Conservation (phyloP, 2,113 vertebrate species). For the Rhinoderma darwinii region DNA sequence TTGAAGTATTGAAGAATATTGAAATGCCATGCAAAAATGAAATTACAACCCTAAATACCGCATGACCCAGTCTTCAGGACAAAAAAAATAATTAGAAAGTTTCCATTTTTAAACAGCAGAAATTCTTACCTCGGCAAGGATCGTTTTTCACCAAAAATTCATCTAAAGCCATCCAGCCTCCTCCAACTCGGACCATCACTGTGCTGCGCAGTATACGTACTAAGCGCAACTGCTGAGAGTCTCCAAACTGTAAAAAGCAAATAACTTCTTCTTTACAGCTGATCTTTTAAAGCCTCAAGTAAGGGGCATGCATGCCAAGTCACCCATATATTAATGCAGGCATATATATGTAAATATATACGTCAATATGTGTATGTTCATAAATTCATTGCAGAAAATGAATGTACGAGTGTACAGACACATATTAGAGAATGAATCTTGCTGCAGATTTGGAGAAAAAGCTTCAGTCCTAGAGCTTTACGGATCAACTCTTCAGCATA, state of each 20-base stretch:
- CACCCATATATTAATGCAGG: background rate
- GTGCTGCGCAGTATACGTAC: conserved; percentile 97
- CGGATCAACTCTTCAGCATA: background rate
- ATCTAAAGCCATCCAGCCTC: conserved; percentile 98
- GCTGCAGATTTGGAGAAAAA: conserved; percentile 5
- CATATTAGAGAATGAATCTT: conserved; percentile 22
- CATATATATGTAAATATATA: conserved; percentile 20
- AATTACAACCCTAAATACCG: background rate
- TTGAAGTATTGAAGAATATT: no score
- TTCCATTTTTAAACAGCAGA: background rate
- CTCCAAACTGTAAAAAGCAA: conserved; percentile 85
- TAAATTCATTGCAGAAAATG: background rate
- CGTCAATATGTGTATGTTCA: conserved; percentile 7
- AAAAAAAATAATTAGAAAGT: background rate
- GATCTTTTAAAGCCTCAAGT: background rate
- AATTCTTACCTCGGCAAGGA: conserved; percentile 92
- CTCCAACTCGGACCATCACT: conserved; percentile 96
- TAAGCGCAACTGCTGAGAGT: conserved; percentile 98
- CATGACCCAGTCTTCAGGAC: background rate
- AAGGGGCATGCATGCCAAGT: background rate
- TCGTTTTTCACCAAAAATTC: conserved; percentile 98
- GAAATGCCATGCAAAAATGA: no score
- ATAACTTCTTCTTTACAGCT: conserved; percentile 54
- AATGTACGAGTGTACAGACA: conserved; percentile 24
- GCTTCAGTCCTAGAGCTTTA: background rate